Percentiles rank a stretch among this genome's conserved stretches.
Conservation (phyloP, 2,888 invertebrate genomes). For the Bedellia somnulentella region DNA sequence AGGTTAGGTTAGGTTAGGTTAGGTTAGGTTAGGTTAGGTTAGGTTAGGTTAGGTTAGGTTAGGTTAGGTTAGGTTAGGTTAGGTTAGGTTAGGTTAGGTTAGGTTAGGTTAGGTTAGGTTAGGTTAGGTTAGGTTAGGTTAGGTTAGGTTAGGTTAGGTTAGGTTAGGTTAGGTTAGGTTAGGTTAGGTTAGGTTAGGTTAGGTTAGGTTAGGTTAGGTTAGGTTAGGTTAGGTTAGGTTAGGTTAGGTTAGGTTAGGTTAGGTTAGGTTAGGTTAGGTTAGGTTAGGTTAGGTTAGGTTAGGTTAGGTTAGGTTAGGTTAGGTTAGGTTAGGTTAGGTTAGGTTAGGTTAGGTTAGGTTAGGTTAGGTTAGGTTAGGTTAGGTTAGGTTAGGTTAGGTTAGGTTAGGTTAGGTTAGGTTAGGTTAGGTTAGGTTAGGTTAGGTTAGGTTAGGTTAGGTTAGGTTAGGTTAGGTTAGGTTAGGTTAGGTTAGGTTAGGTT, state of each 20-base stretch:
- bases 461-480: slow-evolving; percentile 8
- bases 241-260: not conserved
- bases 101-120: slow-evolving; percentile 6
- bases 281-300: slow-evolving; percentile 3
- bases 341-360: slow-evolving; percentile 12
- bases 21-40: slow-evolving; percentile 6
- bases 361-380: slow-evolving; percentile 10
- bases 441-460: slow-evolving; percentile 8
- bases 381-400: slow-evolving; percentile 6
- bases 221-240: slow-evolving; percentile 1
- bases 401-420: slow-evolving; percentile 7
- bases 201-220: slow-evolving; percentile 6
- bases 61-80: slow-evolving; percentile 6
- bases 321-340: slow-evolving; percentile 3
- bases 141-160: slow-evolving; percentile 7
- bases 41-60: slow-evolving; percentile 6
- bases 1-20: slow-evolving; percentile 6
- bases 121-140: slow-evolving; percentile 6
- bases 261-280: not conserved
- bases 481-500: slow-evolving; percentile 8
- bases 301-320: slow-evolving; percentile 5
- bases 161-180: slow-evolving; percentile 6
- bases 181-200: slow-evolving; percentile 7
- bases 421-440: slow-evolving; percentile 8
- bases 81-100: slow-evolving; percentile 6